These are phyloP conservation scores for Augiades crinisus DNA, from an alignment of 2,888 invertebrate genomes.

Conservation along the genomic window DNA sequence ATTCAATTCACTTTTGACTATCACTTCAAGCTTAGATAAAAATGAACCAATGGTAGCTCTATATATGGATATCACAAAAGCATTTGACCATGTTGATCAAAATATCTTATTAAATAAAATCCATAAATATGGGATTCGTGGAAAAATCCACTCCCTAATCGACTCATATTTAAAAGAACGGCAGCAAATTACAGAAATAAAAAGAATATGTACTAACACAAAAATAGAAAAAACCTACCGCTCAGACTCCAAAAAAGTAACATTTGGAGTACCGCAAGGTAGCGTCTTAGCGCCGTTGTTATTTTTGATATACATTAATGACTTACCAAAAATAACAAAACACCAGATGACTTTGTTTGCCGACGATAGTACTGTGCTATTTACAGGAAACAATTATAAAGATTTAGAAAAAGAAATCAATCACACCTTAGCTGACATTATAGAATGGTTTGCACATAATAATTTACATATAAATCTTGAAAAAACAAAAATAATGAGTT, in stretches of 20 bases:
- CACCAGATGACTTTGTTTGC: neutral
- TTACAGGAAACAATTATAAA: neutral
- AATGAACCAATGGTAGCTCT: neutral
- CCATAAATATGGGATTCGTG: neutral
- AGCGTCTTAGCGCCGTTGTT: neutral
- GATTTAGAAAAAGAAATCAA: neutral
- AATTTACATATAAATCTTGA: neutral
- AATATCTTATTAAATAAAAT: neutral
- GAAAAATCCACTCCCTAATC: neutral
- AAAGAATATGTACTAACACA: neutral
- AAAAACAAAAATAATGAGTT: neutral
- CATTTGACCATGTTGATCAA: slow-evolving; percentile 3
- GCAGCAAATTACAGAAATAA: neutral
- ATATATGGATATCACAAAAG: neutral
- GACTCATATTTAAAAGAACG: neutral
- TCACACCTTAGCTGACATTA: neutral
- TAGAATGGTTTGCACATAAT: neutral
- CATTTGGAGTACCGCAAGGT: neutral
- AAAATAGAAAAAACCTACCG: neutral
- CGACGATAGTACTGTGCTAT: neutral
- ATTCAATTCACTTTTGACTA: neutral
- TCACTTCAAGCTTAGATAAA: neutral
- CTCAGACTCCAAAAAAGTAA: neutral
- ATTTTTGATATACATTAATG: neutral
- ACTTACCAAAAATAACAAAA: neutral